A percentile compares a stretch with the other conserved stretches of the same genome.
These are phyloP conservation scores for Notothenia coriiceps DNA, from an alignment of 2,113 vertebrate genomes.

Conservation along the genomic window DNA sequence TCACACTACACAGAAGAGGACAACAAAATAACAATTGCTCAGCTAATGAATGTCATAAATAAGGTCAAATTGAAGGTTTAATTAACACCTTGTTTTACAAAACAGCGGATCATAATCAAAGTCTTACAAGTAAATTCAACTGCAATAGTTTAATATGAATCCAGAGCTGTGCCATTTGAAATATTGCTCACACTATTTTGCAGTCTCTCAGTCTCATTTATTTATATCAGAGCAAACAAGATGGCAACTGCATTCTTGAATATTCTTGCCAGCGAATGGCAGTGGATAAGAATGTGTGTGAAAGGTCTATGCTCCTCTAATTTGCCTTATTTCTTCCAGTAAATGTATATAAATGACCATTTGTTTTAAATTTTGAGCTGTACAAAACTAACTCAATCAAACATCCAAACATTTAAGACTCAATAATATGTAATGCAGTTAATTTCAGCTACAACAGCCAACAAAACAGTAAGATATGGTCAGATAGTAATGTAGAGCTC, in stretches of 20 bases:
- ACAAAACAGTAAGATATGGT: neutral
- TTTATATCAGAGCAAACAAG: neutral
- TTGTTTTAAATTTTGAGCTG: neutral
- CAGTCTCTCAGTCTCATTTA: neutral
- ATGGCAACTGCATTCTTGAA: neutral
- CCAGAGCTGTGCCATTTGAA: neutral
- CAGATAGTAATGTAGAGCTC: neutral
- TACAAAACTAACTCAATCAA: neutral
- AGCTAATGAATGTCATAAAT: neutral
- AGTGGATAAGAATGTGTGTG: neutral
- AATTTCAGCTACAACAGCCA: no score
- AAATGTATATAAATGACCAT: neutral
- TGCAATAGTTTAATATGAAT: neutral
- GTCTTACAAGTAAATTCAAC: conserved; percentile 6
- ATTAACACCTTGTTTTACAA: neutral
- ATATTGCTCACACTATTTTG: neutral
- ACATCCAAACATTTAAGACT: neutral
- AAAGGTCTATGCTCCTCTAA: neutral
- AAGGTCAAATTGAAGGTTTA: conserved; percentile 3
- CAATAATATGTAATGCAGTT: neutral
- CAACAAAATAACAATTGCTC: conserved; percentile 10
- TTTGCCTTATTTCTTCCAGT: neutral
- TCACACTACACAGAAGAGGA: conserved; percentile 13
- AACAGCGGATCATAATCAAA: conserved; percentile 4
- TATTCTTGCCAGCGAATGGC: neutral